Evolutionary conservation across 1,140 invertebrate genomes (phyloP).

Genomic region (Cherax destructor): DNA sequence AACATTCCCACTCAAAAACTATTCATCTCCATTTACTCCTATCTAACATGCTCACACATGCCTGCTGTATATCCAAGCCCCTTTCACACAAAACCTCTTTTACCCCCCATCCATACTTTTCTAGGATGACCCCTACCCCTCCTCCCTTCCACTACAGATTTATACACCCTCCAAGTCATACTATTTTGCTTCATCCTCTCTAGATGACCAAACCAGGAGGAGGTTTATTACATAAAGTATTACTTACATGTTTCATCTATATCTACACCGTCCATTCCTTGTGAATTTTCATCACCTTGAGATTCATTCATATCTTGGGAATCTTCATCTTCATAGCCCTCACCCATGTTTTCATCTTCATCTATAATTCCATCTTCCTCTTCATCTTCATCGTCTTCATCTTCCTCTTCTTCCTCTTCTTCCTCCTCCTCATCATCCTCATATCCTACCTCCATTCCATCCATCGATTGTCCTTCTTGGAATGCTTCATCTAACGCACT

Average conservation of each 20-base stretch:
- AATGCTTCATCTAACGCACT: constrained; percentile 19
- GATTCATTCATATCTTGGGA: constrained; percentile 44
- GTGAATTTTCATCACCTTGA: constrained; percentile 43
- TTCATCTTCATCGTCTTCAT: constrained; percentile 25
- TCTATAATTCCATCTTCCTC: constrained; percentile 39
- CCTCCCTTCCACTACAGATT: no score
- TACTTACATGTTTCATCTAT: constrained; percentile 55
- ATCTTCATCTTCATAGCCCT: constrained; percentile 36
- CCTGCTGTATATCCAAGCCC: no score
- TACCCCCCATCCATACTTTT: no score
- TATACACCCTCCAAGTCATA: no score
- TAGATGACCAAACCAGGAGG: no score
- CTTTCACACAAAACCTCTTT: no score
- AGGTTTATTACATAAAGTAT: background rate
- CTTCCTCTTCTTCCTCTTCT: constrained; percentile 40
- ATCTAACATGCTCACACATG: no score
- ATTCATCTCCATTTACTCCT: no score
- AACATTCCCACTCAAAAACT: no score
- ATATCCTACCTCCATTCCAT: constrained; percentile 39
- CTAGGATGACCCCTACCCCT: no score
- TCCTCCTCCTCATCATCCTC: constrained; percentile 46
- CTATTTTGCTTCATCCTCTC: no score
- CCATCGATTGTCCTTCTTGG: constrained; percentile 31
- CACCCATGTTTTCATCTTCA: constrained; percentile 21
- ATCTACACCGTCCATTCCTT: constrained; percentile 28